phyloP scores from a whole-genome alignment of 2,113 vertebrate genomes.

The Hippolais icterina region DNA sequence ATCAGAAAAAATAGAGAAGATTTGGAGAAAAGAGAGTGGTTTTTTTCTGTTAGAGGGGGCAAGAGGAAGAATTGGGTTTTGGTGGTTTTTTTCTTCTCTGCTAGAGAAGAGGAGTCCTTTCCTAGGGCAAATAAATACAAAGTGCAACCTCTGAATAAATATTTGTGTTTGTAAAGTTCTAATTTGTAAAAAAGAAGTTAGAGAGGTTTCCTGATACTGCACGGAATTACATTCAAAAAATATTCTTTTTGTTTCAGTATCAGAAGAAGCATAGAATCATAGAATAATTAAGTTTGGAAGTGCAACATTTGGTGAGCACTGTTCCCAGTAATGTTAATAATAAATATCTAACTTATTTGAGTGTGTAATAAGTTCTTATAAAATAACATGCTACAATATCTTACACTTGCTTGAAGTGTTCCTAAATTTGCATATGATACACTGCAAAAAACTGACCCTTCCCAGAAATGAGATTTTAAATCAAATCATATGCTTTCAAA shows the following conservation, averaged over 20 bases:
- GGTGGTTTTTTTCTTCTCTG: neutral
- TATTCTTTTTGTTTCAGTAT: neutral
- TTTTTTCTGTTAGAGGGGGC: neutral
- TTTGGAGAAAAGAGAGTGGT: neutral
- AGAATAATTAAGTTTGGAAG: neutral
- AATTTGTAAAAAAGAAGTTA: neutral
- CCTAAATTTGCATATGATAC: neutral
- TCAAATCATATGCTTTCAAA: neutral
- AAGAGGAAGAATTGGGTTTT: neutral
- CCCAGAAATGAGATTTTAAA: neutral
- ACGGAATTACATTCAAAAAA: neutral
- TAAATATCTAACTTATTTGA: neutral
- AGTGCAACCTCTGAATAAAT: neutral
- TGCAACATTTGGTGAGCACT: accelerated
- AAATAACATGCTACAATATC: neutral
- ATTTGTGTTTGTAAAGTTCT: neutral
- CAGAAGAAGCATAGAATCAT: neutral
- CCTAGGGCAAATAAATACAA: neutral
- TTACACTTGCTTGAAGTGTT: neutral
- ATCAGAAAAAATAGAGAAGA: neutral
- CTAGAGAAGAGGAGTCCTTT: neutral
- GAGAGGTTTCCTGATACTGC: neutral
- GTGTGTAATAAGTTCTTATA: neutral
- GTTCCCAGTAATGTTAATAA: neutral
- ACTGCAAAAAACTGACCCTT: neutral